A percentile compares a stretch with the other conserved stretches of the same genome.
phyloP scores from a whole-genome alignment of 2,113 vertebrate genomes.

The Oncorhynchus keta region DNA sequence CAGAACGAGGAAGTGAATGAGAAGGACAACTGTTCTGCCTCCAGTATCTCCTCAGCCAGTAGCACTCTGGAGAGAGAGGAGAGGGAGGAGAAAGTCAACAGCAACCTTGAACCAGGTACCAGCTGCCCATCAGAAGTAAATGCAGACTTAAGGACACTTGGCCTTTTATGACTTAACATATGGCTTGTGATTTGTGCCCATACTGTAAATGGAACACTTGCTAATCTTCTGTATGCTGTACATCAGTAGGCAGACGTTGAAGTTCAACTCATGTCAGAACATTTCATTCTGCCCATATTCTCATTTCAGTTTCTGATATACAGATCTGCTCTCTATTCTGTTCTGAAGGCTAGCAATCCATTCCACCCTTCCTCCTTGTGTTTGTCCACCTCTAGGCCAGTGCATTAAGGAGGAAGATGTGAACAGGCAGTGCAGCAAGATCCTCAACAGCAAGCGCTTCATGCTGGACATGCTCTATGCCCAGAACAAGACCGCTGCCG shows the following conservation, averaged over 20 bases:
- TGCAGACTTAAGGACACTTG: neutral
- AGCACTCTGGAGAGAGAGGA: constrained; percentile 97
- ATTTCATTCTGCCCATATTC: no score
- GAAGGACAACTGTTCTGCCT: constrained; percentile 97
- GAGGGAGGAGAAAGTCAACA: constrained; percentile 85
- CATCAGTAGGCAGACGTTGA: no score
- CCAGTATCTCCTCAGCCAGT: constrained; percentile 96
- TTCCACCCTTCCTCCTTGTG: neutral
- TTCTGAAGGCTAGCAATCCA: no score
- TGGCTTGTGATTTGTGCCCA: no score
- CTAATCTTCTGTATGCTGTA: no score
- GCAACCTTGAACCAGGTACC: constrained; percentile 84
- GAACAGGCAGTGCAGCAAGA: constrained; percentile 86
- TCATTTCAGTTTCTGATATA: no score
- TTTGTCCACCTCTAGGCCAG: constrained; percentile 74
- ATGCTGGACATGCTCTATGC: constrained; percentile 97
- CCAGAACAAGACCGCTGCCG: constrained; percentile 77
- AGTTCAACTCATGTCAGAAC: no score
- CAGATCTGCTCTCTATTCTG: no score
- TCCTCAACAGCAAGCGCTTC: constrained; percentile 90
- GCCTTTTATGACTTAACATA: no score
- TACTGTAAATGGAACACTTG: no score
- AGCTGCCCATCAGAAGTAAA: neutral
- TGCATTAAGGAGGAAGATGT: constrained; percentile 81
- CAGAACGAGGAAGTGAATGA: constrained; percentile 97